These are phyloP conservation scores for Cepaea nemoralis DNA, from an alignment of 1,140 invertebrate genomes.

Conservation along the genomic window DNA sequence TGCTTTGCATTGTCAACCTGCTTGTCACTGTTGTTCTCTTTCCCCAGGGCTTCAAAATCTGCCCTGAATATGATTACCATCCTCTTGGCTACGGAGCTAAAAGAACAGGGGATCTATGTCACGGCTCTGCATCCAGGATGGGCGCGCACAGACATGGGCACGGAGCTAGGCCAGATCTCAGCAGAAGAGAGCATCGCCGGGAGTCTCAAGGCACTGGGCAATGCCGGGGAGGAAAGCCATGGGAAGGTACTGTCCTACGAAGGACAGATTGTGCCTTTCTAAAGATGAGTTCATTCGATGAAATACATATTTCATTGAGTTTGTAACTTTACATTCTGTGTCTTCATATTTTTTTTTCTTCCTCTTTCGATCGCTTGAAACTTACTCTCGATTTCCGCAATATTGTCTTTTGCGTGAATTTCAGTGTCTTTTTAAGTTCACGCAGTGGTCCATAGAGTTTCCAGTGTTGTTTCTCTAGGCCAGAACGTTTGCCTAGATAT, in stretches of 20 bases:
- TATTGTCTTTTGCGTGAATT: too few species aligned
- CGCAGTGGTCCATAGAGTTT: too few species aligned
- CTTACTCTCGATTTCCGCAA: too few species aligned
- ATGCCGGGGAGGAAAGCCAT: constrained; percentile 19
- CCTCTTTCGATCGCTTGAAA: too few species aligned
- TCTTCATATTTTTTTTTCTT: too few species aligned
- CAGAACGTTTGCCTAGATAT: too few species aligned
- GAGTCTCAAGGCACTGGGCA: constrained; percentile 15
- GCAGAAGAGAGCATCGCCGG: constrained; percentile 11
- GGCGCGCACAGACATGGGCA: constrained; percentile 92
- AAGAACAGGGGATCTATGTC: constrained; percentile 78
- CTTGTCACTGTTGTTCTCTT: neutral
- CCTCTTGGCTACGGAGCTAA: neutral
- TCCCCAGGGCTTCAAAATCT: neutral
- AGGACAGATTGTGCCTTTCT: constrained; percentile 24
- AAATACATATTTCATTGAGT: too few species aligned
- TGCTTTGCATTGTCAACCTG: too few species aligned
- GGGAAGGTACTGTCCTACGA: constrained; percentile 3
- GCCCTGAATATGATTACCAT: neutral
- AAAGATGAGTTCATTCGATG: too few species aligned
- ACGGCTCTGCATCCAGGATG: constrained; percentile 88
- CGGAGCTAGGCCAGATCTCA: constrained; percentile 77
- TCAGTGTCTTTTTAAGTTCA: too few species aligned
- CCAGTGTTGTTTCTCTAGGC: too few species aligned
- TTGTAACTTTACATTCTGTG: too few species aligned